Base-by-base conservation (phyloP, 2,113 vertebrate genomes). In the Coptodon bakossiorum region DNA sequence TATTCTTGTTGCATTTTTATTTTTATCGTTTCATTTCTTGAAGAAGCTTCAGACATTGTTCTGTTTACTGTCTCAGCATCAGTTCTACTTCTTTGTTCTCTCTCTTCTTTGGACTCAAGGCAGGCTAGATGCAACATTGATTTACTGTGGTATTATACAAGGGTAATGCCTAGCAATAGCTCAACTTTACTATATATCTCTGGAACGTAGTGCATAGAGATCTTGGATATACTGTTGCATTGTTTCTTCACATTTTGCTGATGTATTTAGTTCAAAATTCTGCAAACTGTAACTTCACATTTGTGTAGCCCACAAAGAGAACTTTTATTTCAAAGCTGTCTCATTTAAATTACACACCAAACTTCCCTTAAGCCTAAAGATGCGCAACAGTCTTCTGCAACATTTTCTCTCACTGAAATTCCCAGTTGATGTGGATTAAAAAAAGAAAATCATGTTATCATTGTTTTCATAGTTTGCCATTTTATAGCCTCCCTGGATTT, bases 391-490 rank as follows among this genome's bases (percentile, higher is more conserved):
- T 59, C 3, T 54, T 17, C 12, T 57, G 12, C 31, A 83, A 86
- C 57, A 76, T 50, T 27, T 27, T 29, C 27, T 83, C 22, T 79
- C 11, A 50, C 6, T 57, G 12, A 85, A 84, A 63, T n/a, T 54
- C 29, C 11, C 40, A 66, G 27, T 54, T 52, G 45, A 81, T 80
- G 50, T 66, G 19, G 34, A 84, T 90, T 79, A 53, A 86, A 68
- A 73, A 88, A 50, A 48, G 8, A 19, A 82, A 80, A 71, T 36
- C 27, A 34, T 53, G 48, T 50, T 57, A 83, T 59, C 5, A 86
- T 81, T 88, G 68, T 48, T 88, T 86, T 83, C 12, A 66, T 87
- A 34, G 82, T 87, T 52, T 90, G 45, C 48, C 17, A 80, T 83
- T 81, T 87, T 45, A 71, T 81, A 48, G 57, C 45, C 53, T 84